Base-by-base conservation (phyloP, 2,113 vertebrate species). In the Sebastes schlegelii region DNA sequence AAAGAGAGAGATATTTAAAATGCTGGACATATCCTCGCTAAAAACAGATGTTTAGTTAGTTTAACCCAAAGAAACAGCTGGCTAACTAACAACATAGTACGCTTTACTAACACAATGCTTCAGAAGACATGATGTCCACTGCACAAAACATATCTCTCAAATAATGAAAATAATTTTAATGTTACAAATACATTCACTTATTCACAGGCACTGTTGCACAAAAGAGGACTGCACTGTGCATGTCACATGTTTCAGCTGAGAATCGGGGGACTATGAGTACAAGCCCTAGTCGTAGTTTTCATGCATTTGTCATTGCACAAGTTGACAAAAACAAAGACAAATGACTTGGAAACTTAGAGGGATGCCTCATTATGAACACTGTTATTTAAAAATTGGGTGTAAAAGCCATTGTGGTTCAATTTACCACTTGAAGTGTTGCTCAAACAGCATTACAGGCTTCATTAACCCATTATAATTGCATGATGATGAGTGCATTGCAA, bases 401-500 rank as follows among this genome's bases (percentile, higher is more conserved):
- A 77, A 74, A 80, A 79, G 76, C 54, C 68, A 61, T 19, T 74
- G 77, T 73, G 70, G 49, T 84, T 83, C 69, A 82, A 91, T 92
- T 88, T 84, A 88, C 84, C 90, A 90, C 83, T 79, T 72, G 49
- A 66, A 63, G 79, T 80, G 71, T 74, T 87, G 79, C 86, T 91
- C 80, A 79, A 63, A 77, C 16, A 70, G 87, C 83, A 91, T 93
- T 86, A 89, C 87, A 88, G 66, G 90, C 86, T 89, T 82, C 91
- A 90, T 91, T 93, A 90, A 82, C 64, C 84, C 74, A 14, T 91
- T 79, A 57, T 91, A 89, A 92, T 88, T 86, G 66, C 78, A 78
- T 68, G 74, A 86, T 64, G 81, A 86, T 64, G 81, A 85, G 83
- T 76, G 67, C 64, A 80, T 58, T 81, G 26, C 85, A 78, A 88